Evolutionary conservation across 2,113 vertebrate species (phyloP).

Genomic region (Gavia stellata): DNA sequence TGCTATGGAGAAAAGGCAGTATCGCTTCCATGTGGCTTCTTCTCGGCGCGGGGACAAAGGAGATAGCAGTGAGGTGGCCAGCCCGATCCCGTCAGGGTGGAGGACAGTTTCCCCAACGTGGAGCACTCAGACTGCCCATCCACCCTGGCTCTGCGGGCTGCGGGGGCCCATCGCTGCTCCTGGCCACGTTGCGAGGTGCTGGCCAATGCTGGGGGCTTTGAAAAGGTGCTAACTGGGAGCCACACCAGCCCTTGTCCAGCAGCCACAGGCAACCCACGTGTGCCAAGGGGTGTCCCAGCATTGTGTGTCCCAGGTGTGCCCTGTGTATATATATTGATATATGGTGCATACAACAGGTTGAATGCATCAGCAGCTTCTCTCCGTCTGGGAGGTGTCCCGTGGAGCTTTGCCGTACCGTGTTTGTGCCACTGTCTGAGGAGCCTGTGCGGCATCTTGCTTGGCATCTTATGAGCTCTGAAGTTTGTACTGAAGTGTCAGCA

Average conservation of each 20-base stretch:
- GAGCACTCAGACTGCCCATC: background rate
- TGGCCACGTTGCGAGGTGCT: background rate
- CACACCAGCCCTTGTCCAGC: background rate
- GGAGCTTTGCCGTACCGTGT: background rate
- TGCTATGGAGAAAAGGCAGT: background rate
- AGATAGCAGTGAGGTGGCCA: background rate
- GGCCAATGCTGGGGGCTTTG: background rate
- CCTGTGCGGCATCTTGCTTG: background rate
- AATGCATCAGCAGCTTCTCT: background rate
- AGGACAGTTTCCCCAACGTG: fast-evolving
- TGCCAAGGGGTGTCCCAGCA: background rate
- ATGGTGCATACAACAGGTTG: background rate
- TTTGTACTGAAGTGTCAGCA: background rate
- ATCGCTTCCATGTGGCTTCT: background rate
- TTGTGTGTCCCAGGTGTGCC: background rate
- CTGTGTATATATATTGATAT: background rate
- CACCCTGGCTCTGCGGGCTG: background rate
- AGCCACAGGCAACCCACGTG: background rate
- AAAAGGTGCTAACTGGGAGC: background rate
- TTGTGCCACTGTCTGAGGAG: background rate
- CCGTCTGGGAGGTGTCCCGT: background rate
- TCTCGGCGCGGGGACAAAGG: fast-evolving
- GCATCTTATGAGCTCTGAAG: background rate
- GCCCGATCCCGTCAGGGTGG: background rate
- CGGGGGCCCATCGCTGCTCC: background rate